Base-by-base conservation (phyloP, 2,797 vertebrate genomes). In the Chanos chanos region DNA sequence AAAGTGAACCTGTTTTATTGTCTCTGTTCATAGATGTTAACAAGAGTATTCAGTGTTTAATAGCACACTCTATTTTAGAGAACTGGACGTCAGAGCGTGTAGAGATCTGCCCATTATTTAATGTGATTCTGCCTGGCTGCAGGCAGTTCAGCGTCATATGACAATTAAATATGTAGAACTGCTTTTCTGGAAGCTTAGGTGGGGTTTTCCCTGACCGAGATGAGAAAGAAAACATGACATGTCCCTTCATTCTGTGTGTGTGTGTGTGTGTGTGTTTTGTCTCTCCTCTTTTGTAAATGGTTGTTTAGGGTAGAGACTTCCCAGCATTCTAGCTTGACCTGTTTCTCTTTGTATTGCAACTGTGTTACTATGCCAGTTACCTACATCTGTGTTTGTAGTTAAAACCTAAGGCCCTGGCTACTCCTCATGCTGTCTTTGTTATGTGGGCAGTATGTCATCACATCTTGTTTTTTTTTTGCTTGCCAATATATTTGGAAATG, bases 151-250 rank as follows among this genome's bases (percentile, higher is more conserved):
- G 64, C 21, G n/a, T 61, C 27, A 15, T 31, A 30, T 37, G 37
- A 43, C 62, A 65, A 68, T 63, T 60, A 52, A 33, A 55, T 60
- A 33, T 51, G n/a, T 52, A 51, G n/a, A n/a, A 52, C 69, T 40
- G 21, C 22, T 33, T 16, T 63, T 43, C 37, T 33, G 33, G 5
- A 54, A 58, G 64, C 31, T 15, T 8, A 33, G 27, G 28, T 40
- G 39, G 25, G 34, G 51, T 34, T 54, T 62, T 48, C 45, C 72
- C 40, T 36, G 51, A 34, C 44, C 19, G 19, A 49, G 28, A 19
- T 12, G 22, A 28, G 13, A 44, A 18, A 19, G 54, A 54, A 45
- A 15, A 21, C 9, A 40, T 13, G 10, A 28, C 30, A 30, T 30
- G 7, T 8, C 30, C 7, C 7, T 27, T 27, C 27, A 25, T 27